Evolutionary conservation across 2,113 vertebrate genomes (phyloP), one percentile per base, ranked within the genome.

Genomic region (Urocitellus parryii): DNA sequence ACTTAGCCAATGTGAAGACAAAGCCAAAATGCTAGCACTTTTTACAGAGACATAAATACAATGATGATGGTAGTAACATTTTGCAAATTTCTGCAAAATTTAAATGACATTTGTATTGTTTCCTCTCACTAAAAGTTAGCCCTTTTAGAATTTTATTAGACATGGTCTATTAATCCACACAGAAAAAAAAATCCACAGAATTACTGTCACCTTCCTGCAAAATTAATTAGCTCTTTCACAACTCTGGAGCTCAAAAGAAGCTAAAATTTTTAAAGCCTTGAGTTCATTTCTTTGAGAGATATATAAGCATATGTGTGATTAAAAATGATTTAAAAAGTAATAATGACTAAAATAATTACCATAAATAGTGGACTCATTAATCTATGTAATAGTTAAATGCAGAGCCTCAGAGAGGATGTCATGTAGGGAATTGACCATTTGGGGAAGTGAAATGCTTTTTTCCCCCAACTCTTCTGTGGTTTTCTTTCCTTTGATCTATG

Each of bases 191-290:
- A 42, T 92, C 24, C 42, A 79, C 11, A 91, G 7, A 82, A 76
- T 84, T 18, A 51, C 9, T 84, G 17, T 94, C 61, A 77, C 45
- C n/a, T 80, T 80, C 5, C 20, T 92, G 29, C 4, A 88, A 91
- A 87, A 95, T 92, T 94, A 94, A 96, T 96, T 94, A 94, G 34
- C 14, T 86, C 53, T 89, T 90, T 90, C 17, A 65, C 51, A 96
- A 88, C 37, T 67, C 34, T 37, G 53, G 58, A 84, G 45, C 88
- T 87, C 39, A 65, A 78, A 86, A 77, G 34, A 63, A 77, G 7
- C 61, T 90, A 90, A 63, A 68, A 27, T 76, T 82, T 92, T 90
- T 22, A 88, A 96, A 73, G 27, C 48, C 37, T 89, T 76, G 18
- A 10, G 22, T 77, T 90, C 53, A 79, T 91, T 94, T 96, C 22